Conservation (phyloP, 1,140 invertebrate genomes). For the Argopecten irradians region DNA sequence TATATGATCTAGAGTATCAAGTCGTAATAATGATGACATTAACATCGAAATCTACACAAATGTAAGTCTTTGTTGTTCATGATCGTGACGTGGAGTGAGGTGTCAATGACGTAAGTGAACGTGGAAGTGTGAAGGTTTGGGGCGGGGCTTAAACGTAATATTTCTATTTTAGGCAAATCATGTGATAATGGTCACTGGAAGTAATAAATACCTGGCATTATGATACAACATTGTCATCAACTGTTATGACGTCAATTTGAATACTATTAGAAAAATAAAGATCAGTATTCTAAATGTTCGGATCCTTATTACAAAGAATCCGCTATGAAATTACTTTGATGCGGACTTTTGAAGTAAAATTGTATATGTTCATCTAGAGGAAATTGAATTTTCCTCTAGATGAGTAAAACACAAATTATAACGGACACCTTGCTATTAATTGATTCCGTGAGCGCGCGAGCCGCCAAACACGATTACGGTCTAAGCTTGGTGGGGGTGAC, state of each 20-base stretch:
- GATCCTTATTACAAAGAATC: neutral
- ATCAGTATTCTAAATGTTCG: neutral
- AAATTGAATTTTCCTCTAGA: neutral
- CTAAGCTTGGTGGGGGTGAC: neutral
- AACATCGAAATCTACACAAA: neutral
- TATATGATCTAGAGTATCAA: neutral
- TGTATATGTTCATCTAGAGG: neutral
- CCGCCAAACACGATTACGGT: neutral
- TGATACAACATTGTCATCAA: neutral
- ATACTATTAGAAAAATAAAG: neutral
- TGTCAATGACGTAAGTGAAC: neutral
- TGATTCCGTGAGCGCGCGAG: constrained; percentile 12
- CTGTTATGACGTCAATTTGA: neutral
- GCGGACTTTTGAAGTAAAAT: neutral
- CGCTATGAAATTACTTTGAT: neutral
- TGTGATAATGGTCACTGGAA: neutral
- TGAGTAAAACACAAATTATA: neutral
- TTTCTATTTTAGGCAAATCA: neutral
- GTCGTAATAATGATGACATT: neutral
- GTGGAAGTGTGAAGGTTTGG: too few relatives aligned
- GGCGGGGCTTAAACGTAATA: neutral
- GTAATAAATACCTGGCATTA: neutral
- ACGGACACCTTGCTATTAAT: constrained; percentile 12
- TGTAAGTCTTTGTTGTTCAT: neutral
- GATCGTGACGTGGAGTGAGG: neutral